These are phyloP conservation scores for Synanthedon vespiformis DNA, from an alignment of 2,888 invertebrate species.

Conservation along the genomic window DNA sequence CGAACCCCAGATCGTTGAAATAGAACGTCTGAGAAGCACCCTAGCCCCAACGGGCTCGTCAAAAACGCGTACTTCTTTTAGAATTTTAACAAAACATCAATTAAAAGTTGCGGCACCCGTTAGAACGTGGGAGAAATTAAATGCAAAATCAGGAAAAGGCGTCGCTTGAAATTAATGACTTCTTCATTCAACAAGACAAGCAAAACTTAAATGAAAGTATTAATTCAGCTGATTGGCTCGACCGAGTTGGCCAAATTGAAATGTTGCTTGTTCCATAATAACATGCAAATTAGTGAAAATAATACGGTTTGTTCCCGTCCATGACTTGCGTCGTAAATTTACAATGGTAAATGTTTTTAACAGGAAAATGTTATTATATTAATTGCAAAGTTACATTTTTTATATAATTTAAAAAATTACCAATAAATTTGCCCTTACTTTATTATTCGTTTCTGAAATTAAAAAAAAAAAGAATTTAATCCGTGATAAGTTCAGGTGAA, in stretches of 20 bases:
- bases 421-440: no score
- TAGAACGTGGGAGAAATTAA: background rate
- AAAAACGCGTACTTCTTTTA: no score
- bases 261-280: conserved; percentile 21
- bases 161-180: conserved; percentile 22
- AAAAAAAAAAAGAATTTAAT: no score
- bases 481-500: no score
- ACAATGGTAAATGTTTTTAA: background rate
- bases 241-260: conserved; percentile 22
- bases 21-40: no score
- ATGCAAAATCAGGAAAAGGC: conserved; percentile 5
- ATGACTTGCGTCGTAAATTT: background rate
- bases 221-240: conserved; percentile 17
- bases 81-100: no score
- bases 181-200: conserved; percentile 4
- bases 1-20: no score
- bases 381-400: background rate
- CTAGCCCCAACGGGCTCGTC: no score
- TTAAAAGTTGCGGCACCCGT: no score
- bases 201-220: conserved; percentile 27
- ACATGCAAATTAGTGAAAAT: conserved; percentile 27
- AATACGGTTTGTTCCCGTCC: background rate
- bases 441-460: no score
- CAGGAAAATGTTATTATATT: background rate
- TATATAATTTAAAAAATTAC: no score